Conservation (phyloP, 2,888 invertebrate species). For the Aromia moschata region DNA sequence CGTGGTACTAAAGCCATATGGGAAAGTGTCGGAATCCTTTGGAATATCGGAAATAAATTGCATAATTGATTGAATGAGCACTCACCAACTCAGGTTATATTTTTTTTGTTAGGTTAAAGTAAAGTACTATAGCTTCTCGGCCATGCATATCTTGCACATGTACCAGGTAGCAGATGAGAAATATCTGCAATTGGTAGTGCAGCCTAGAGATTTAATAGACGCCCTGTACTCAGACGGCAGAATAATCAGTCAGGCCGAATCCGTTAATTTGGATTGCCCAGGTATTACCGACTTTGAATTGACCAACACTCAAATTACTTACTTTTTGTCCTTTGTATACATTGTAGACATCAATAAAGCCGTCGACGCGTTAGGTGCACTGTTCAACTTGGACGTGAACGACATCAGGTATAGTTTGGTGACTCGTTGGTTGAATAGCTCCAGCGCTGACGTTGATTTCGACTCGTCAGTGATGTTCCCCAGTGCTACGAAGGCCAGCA, state of each 20-base stretch:
- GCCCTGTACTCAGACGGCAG: slow-evolving; percentile 64
- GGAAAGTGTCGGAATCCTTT: too few species aligned
- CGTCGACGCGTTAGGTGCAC: slow-evolving; percentile 59
- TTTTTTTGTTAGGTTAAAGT: slow-evolving; percentile 59
- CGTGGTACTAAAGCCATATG: too few species aligned
- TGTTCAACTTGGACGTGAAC: slow-evolving; percentile 60
- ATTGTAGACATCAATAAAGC: slow-evolving; percentile 64
- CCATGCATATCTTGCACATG: slow-evolving; percentile 63
- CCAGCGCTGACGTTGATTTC: slow-evolving; percentile 28
- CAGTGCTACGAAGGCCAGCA: slow-evolving; percentile 4
- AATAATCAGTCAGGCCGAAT: slow-evolving; percentile 58
- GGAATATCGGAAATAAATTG: too few species aligned
- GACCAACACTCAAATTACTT: too few species aligned
- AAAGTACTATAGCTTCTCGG: slow-evolving; percentile 62
- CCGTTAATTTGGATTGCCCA: slow-evolving; percentile 50
- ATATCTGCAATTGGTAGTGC: slow-evolving; percentile 61
- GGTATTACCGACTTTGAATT: too few species aligned
- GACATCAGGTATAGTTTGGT: slow-evolving; percentile 59
- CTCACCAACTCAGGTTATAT: too few species aligned
- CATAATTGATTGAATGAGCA: too few species aligned
- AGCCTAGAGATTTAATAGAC: slow-evolving; percentile 61
- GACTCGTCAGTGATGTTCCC: slow-evolving; percentile 22
- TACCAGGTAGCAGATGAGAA: slow-evolving; percentile 61
- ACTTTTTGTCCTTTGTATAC: too few species aligned
- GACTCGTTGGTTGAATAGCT: slow-evolving; percentile 52